phyloP scores from a whole-genome alignment of 1,140 invertebrate genomes.

The Oryctes rhinoceros region DNA sequence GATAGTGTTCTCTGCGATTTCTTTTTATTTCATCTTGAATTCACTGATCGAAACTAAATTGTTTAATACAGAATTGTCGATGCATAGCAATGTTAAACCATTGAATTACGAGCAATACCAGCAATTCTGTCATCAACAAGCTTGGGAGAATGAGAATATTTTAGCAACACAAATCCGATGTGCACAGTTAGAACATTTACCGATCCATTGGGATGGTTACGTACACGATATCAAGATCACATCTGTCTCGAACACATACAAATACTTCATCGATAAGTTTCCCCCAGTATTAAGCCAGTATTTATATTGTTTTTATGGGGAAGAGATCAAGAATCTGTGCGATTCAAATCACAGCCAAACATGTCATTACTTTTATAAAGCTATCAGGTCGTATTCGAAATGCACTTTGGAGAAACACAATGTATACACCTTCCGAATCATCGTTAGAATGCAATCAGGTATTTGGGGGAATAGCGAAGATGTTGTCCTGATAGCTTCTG shows the following conservation, averaged over 20 bases:
- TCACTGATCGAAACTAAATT: constrained; percentile 47
- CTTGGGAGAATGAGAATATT: constrained; percentile 72
- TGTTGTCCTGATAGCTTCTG: constrained; percentile 67
- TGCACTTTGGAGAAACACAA: constrained; percentile 78
- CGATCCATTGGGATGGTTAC: constrained; percentile 77
- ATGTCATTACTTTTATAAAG: constrained; percentile 65
- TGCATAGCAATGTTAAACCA: constrained; percentile 43
- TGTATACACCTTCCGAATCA: constrained; percentile 69
- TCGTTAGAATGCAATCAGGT: constrained; percentile 73
- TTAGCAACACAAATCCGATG: constrained; percentile 75
- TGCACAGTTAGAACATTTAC: constrained; percentile 70
- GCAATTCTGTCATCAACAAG: constrained; percentile 73
- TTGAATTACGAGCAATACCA: constrained; percentile 71
- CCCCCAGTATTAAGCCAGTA: constrained; percentile 67
- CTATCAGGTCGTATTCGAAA: constrained; percentile 64
- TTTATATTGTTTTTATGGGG: constrained; percentile 75
- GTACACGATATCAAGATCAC: constrained; percentile 72
- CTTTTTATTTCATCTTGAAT: constrained; percentile 53
- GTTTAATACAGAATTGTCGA: background rate
- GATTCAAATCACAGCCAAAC: constrained; percentile 60
- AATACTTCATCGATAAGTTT: constrained; percentile 66
- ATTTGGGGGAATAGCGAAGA: constrained; percentile 70
- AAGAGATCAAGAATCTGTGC: constrained; percentile 67
- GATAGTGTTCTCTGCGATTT: constrained; percentile 55
- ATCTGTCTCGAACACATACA: constrained; percentile 70